These are phyloP conservation scores for Microhierax caerulescens DNA, from an alignment of 2,797 vertebrate species.

Conservation along the genomic window DNA sequence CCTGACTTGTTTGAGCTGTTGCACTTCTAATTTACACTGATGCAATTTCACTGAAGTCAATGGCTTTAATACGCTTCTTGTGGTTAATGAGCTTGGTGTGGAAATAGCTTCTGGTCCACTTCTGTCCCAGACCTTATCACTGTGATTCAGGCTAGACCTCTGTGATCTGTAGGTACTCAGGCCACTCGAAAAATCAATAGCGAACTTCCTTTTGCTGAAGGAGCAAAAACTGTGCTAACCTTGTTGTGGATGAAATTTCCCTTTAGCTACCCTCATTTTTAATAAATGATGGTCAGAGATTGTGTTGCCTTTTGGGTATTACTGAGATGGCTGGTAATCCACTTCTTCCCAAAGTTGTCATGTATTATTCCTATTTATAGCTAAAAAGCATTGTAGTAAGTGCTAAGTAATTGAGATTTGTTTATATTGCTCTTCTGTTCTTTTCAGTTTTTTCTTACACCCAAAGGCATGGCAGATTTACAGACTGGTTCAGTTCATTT, in stretches of 20 bases:
- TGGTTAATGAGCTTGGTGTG: neutral
- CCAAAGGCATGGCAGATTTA: neutral
- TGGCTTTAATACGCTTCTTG: neutral
- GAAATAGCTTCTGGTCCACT: neutral
- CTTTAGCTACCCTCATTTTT: neutral
- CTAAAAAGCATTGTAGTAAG: neutral
- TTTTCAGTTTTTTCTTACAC: neutral
- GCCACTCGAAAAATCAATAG: neutral
- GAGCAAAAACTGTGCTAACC: neutral
- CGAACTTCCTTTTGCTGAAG: neutral
- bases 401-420: constrained; percentile 17
- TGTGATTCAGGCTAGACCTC: neutral
- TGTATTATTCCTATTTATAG: neutral
- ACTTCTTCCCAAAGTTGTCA: neutral
- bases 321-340: neutral
- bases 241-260: neutral
- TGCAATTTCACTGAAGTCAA: neutral
- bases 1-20: neutral
- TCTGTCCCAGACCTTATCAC: neutral
- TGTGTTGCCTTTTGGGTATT: neutral
- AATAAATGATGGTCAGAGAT: neutral
- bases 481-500: neutral
- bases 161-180: neutral
- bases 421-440: neutral
- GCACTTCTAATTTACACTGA: neutral